Conservation (phyloP, 2,797 vertebrate species). For the Sebastes steindachneri region DNA sequence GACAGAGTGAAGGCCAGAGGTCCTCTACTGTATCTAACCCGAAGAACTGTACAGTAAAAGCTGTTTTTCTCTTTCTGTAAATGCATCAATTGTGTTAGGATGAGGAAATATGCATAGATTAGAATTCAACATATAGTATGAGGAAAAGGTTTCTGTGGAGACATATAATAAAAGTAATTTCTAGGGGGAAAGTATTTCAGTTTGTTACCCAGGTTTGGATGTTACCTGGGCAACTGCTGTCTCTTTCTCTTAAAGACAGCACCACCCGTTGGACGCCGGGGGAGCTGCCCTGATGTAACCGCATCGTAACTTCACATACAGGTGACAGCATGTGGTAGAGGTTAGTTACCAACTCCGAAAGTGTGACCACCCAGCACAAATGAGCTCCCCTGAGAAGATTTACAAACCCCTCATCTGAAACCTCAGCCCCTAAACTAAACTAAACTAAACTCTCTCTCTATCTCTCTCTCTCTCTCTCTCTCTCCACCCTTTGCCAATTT, state of each 20-base stretch:
- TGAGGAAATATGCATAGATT: not conserved
- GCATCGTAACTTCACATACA: conserved; percentile 54
- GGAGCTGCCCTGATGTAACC: conserved; percentile 1
- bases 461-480: not conserved
- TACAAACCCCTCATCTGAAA: conserved; percentile 61
- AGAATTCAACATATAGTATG: not conserved
- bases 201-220: not conserved
- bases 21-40: not conserved
- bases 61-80: not conserved
- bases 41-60: not conserved
- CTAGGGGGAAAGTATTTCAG: not conserved
- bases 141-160: not conserved
- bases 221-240: conserved; percentile 7
- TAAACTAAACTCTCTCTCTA: not conserved
- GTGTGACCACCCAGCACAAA: conserved; percentile 69
- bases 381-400: conserved; percentile 68
- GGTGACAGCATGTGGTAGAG: conserved; percentile 73
- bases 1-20: not conserved
- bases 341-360: conserved; percentile 63
- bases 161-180: not conserved
- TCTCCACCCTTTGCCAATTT: not conserved
- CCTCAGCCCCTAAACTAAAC: conserved; percentile 17
- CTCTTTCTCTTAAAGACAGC: conserved; percentile 29
- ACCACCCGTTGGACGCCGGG: conserved; percentile 23
- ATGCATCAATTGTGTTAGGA: not conserved